Percentiles rank a stretch among this genome's conserved stretches.
Conservation (phyloP, 2,888 invertebrate genomes). For the Phymatocera aterrima region DNA sequence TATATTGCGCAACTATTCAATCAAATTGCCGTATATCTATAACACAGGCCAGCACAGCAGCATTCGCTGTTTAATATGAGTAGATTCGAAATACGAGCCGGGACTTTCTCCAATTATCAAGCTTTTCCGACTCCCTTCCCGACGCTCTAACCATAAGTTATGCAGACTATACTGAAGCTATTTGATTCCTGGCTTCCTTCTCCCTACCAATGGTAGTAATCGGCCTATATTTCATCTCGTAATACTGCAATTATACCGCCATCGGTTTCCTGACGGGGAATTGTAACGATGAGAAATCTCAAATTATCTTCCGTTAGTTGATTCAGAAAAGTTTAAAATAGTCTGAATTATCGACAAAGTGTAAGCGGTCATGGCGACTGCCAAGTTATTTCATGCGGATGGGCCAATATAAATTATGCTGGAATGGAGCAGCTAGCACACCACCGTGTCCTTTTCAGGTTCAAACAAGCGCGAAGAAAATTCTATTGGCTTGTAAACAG, state of each 20-base stretch:
- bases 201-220: not conserved
- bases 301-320: conserved; percentile 29
- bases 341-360: conserved; percentile 34
- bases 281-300: not conserved
- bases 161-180: not conserved
- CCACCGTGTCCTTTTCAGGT: conserved; percentile 14
- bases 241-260: not conserved
- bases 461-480: conserved; percentile 31
- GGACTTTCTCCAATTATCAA: not conserved
- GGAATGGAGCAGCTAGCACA: conserved; percentile 7
- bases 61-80: not conserved
- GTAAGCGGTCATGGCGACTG: not conserved
- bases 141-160: not conserved
- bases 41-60: not conserved
- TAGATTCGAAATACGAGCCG: not conserved
- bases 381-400: conserved; percentile 39
- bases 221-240: conserved; percentile 4
- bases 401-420: conserved; percentile 30
- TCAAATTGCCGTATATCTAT: not conserved
- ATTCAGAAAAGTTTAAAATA: conserved; percentile 26
- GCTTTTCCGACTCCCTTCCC: not conserved
- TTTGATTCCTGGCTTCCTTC: not conserved
- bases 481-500: conserved; percentile 38
- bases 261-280: conserved; percentile 3
- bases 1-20: conserved; percentile 13